These are phyloP conservation scores for Hydroisotoma schaefferi DNA, from an alignment of 2,888 invertebrate genomes.

Conservation along the genomic window DNA sequence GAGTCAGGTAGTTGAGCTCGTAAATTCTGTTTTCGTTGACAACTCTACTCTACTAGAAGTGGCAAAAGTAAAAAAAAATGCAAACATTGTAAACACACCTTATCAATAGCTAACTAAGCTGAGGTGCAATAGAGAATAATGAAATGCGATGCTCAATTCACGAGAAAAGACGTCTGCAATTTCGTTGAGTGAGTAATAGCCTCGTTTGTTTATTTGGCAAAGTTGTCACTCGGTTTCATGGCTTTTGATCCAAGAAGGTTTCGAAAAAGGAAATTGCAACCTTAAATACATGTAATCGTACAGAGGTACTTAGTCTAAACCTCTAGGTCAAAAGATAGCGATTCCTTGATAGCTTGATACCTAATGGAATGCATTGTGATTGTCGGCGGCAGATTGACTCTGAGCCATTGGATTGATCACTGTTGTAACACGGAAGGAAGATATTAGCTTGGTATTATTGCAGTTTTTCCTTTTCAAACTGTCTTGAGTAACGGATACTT, in stretches of 20 bases:
- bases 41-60: not conserved
- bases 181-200: not conserved
- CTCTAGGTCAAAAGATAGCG: not conserved
- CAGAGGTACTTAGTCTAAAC: not conserved
- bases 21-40: not conserved
- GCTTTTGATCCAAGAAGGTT: not conserved
- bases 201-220: not conserved
- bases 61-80: too few species aligned
- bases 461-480: not conserved
- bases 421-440: not conserved
- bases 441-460: not conserved
- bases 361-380: conserved; percentile 5
- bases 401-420: not conserved
- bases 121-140: too few species aligned
- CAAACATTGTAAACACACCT: too few species aligned
- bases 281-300: not conserved
- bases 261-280: not conserved
- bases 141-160: too few species aligned
- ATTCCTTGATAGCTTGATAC: not conserved
- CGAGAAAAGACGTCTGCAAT: conserved; percentile 1
- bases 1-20: not conserved
- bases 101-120: too few species aligned
- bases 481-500: conserved; percentile 1
- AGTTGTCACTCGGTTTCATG: conserved; percentile 5
- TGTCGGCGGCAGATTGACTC: not conserved